phyloP scores from a whole-genome alignment of 2,888 invertebrate genomes.

The Drosophila fungiperda region DNA sequence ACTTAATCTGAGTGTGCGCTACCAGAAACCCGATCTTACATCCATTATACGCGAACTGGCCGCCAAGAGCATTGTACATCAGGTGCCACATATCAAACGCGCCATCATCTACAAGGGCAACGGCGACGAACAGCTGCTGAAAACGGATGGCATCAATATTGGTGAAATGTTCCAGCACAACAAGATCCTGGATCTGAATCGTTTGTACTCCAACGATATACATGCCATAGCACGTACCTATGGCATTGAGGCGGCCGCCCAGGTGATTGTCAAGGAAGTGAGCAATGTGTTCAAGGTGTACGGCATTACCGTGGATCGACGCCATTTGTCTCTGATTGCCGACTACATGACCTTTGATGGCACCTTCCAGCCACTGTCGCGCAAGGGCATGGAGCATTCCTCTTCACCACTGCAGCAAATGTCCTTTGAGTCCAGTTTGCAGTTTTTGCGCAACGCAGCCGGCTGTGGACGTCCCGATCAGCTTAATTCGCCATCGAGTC shows the following conservation, averaged over 20 bases:
- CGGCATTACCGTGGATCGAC: constrained; percentile 96
- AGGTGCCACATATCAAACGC: constrained; percentile 92
- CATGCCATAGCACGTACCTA: constrained; percentile 95
- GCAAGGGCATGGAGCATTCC: constrained; percentile 95
- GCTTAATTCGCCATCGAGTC: constrained; percentile 93
- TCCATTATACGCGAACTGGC: constrained; percentile 90
- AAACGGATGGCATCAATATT: constrained; percentile 98
- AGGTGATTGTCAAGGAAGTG: constrained; percentile 96
- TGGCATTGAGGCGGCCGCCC: constrained; percentile 98
- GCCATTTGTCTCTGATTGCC: constrained; percentile 96
- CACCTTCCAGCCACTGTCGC: constrained; percentile 93
- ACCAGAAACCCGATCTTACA: constrained; percentile 90
- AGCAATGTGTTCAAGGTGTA: constrained; percentile 98
- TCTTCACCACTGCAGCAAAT: constrained; percentile 98
- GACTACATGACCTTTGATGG: constrained; percentile 99
- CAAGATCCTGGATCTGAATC: constrained; percentile 91
- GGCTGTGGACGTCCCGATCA: constrained; percentile 88
- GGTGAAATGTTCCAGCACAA: constrained; percentile 94
- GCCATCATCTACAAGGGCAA: constrained; percentile 92
- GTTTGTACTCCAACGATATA: constrained; percentile 96
- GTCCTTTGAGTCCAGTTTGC: constrained; percentile 97
- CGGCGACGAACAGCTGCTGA: constrained; percentile 89
- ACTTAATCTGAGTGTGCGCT: constrained; percentile 88
- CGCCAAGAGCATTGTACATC: constrained; percentile 90
- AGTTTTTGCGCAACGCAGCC: constrained; percentile 92